Evolutionary conservation across 2,888 invertebrate genomes (phyloP).

Genomic region (Octonoba sinensis): DNA sequence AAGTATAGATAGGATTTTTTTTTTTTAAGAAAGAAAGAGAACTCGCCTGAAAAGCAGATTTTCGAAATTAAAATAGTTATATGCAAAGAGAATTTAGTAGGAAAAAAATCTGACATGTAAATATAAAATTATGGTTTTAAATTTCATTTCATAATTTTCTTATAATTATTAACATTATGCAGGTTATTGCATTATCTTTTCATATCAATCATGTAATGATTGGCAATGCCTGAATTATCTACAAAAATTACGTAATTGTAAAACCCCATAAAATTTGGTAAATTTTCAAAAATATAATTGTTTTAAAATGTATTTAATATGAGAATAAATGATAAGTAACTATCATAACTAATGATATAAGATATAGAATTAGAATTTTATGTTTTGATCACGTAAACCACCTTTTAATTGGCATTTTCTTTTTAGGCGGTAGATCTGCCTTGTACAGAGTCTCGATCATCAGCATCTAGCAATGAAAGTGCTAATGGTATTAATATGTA

Average conservation of each 20-base stretch:
- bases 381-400: neutral
- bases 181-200: neutral
- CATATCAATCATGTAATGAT: neutral
- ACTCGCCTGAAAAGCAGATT: too few species aligned
- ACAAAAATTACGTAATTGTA: neutral
- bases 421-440: slow-evolving; percentile 84
- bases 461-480: slow-evolving; percentile 74
- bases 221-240: neutral
- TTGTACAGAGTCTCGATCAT: slow-evolving; percentile 80
- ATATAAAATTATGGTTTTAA: neutral
- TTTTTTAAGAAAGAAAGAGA: too few species aligned
- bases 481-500: slow-evolving; percentile 18
- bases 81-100: too few species aligned
- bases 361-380: too few species aligned
- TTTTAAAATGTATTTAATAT: neutral
- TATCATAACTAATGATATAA: too few species aligned
- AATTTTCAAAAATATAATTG: neutral
- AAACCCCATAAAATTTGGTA: neutral
- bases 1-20: too few species aligned
- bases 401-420: neutral
- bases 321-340: too few species aligned
- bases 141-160: neutral
- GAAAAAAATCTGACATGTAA: too few species aligned
- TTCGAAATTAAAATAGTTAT: too few species aligned
- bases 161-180: neutral